Conservation (phyloP, 2,797 vertebrate genomes). For the Haliaeetus albicilla region DNA sequence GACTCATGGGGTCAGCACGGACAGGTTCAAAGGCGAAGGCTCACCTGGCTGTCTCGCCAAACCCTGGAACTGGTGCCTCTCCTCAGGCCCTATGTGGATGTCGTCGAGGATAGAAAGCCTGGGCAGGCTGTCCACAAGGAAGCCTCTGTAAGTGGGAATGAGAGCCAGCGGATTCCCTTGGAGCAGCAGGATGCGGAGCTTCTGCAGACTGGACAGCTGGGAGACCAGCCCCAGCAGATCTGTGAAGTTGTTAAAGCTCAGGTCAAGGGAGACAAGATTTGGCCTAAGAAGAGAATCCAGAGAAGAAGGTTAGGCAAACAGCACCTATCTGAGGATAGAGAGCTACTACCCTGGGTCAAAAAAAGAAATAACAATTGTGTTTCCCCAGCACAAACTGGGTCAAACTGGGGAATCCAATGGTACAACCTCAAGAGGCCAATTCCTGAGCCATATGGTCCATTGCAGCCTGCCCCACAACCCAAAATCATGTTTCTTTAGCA, state of each 20-base stretch:
- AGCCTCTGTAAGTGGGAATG: conserved; percentile 80
- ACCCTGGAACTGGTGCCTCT: conserved; percentile 74
- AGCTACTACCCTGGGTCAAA: not conserved
- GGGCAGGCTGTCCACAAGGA: conserved; percentile 80
- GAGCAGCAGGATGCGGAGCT: conserved; percentile 78
- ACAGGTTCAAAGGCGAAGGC: not conserved
- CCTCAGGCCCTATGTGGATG: conserved; percentile 64
- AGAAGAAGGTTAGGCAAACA: not conserved
- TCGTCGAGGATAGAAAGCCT: conserved; percentile 77
- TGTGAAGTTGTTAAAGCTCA: conserved; percentile 83
- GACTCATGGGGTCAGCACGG: rapidly evolving
- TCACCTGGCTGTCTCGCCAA: conserved; percentile 76
- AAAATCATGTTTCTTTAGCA: not conserved
- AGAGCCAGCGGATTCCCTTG: conserved; percentile 86
- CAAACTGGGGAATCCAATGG: not conserved
- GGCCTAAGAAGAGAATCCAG: conserved; percentile 75
- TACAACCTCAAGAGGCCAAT: not conserved
- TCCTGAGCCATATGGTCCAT: not conserved
- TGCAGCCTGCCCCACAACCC: not conserved
- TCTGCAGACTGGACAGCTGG: conserved; percentile 66
- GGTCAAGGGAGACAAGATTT: conserved; percentile 84
- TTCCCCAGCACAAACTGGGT: not conserved
- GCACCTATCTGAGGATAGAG: not conserved
- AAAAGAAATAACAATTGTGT: not conserved
- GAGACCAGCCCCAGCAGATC: conserved; percentile 72